Conservation (phyloP, 2,113 vertebrate genomes). For the Lophotis ruficrista region DNA sequence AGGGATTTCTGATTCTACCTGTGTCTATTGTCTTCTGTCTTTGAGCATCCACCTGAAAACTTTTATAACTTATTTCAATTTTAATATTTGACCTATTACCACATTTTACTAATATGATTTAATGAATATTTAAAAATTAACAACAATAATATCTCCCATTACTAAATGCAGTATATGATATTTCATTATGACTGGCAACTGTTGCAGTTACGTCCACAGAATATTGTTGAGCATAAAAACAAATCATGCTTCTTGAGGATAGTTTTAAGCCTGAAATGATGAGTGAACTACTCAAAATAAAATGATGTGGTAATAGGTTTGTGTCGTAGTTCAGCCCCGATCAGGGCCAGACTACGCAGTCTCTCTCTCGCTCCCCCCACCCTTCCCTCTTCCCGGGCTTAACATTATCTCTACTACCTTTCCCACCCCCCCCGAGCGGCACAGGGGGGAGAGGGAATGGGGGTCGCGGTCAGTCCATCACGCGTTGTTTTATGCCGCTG, state of each 20-base stretch:
- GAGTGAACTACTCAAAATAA: background rate
- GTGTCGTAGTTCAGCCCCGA: too few species aligned
- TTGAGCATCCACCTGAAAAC: background rate
- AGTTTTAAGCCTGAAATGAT: background rate
- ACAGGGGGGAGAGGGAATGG: too few species aligned
- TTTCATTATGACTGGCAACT: background rate
- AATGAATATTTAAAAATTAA: background rate
- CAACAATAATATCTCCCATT: background rate
- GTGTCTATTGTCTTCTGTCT: background rate
- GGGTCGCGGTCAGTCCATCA: too few species aligned
- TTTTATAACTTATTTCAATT: background rate
- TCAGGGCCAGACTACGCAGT: too few species aligned
- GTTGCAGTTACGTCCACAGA: background rate
- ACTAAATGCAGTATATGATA: background rate
- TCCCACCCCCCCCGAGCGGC: too few species aligned
- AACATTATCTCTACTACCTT: too few species aligned
- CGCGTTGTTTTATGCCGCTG: too few species aligned
- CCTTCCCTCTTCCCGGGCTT: too few species aligned
- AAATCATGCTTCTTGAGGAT: background rate
- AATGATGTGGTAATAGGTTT: background rate
- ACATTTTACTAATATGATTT: background rate
- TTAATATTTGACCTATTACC: background rate
- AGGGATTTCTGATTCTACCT: background rate
- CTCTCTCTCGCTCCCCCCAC: too few species aligned
- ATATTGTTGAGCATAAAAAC: background rate